Percentiles rank a stretch among this genome's conserved stretches.
phyloP scores from a whole-genome alignment of 2,797 vertebrate species.

The Phyllotis vaccarum region DNA sequence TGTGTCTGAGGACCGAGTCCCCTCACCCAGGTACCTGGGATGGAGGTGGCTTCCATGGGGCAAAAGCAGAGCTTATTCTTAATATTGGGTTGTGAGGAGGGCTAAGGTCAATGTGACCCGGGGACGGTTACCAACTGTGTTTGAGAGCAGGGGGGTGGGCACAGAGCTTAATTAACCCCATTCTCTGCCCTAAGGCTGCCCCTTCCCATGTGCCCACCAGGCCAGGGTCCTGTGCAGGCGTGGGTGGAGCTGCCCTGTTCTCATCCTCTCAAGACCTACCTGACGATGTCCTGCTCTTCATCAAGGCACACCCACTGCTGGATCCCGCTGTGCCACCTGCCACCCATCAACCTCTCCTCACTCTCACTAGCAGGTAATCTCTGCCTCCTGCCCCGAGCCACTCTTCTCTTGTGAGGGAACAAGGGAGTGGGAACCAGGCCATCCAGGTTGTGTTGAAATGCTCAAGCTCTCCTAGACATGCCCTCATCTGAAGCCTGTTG shows the following conservation, averaged over 20 bases:
- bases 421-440: not conserved
- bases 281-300: conserved; percentile 94
- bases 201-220: conserved; percentile 83
- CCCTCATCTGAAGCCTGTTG: conserved; percentile 36
- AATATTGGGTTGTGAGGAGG: conserved; percentile 32
- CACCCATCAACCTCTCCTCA: conserved; percentile 93
- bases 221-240: conserved; percentile 94
- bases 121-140: not conserved
- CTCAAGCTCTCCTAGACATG: not conserved
- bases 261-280: conserved; percentile 94
- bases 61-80: not conserved
- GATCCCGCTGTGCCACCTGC: conserved; percentile 93
- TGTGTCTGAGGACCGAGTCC: conserved; percentile 94
- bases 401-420: not conserved
- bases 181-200: conserved; percentile 37
- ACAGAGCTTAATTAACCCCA: not conserved
- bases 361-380: conserved; percentile 94
- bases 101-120: not conserved
- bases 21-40: conserved; percentile 92
- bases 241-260: conserved; percentile 89
- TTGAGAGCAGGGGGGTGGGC: not conserved
- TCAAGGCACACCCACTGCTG: conserved; percentile 97
- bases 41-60: not conserved
- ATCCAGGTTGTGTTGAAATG: not conserved
- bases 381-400: no score